These are phyloP conservation scores for Apodemus agrarius DNA, from an alignment of 2,797 vertebrate genomes.

Conservation along the genomic window DNA sequence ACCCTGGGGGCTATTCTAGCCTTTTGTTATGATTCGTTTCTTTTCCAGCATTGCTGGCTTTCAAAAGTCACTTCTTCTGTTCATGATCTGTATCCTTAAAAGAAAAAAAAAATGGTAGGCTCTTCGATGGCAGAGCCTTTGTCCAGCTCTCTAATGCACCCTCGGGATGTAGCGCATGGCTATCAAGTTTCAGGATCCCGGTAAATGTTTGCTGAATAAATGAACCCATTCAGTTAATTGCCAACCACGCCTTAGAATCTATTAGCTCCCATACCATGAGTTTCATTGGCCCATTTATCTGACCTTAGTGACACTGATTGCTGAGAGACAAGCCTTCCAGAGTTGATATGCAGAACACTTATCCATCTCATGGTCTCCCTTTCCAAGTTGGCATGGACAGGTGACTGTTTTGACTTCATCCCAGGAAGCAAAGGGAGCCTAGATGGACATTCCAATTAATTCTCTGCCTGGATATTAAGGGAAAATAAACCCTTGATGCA, in stretches of 20 bases:
- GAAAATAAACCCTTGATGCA: slow-evolving; percentile 66
- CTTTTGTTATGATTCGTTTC: not conserved
- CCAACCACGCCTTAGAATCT: not conserved
- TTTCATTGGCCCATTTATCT: not conserved
- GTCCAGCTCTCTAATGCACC: not conserved
- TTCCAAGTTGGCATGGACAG: not conserved
- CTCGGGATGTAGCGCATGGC: not conserved
- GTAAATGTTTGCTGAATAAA: slow-evolving; percentile 15
- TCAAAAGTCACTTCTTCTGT: not conserved
- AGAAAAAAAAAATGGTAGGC: not conserved
- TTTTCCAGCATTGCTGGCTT: not conserved
- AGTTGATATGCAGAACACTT: not conserved
- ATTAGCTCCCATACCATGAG: not conserved
- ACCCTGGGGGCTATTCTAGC: not conserved
- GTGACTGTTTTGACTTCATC: slow-evolving; percentile 47
- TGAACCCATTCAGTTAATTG: not conserved
- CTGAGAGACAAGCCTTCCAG: not conserved
- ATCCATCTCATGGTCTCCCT: not conserved
- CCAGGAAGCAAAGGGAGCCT: slow-evolving; percentile 12
- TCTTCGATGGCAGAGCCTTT: not conserved
- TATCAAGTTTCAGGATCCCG: not conserved
- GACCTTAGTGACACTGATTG: not conserved
- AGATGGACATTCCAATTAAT: slow-evolving; percentile 56
- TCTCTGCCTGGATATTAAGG: slow-evolving; percentile 59
- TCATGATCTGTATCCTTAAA: not conserved